These are phyloP conservation scores for Dipodomys merriami DNA, from an alignment of 2,113 vertebrate genomes.

Conservation along the genomic window DNA sequence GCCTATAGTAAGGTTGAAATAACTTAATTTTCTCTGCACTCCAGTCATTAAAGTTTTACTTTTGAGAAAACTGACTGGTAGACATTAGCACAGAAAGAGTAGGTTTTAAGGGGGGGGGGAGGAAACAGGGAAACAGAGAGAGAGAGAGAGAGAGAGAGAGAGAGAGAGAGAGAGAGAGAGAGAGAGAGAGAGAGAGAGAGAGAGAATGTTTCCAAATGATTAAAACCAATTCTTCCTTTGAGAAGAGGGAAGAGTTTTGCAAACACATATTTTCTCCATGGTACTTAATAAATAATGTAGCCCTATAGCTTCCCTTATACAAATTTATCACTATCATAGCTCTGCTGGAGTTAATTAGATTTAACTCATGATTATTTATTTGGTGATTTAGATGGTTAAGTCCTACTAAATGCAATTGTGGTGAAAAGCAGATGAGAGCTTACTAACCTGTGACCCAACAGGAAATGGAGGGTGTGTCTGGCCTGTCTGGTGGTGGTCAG, in stretches of 20 bases:
- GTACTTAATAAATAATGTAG: constrained; percentile 74
- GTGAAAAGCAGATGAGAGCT: constrained; percentile 48
- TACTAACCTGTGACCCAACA: constrained; percentile 95
- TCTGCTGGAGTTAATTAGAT: constrained; percentile 69
- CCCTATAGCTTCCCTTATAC: constrained; percentile 51
- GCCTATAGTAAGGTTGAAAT: constrained; percentile 73
- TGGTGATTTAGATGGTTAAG: constrained; percentile 68
- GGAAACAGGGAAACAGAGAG: too few species aligned
- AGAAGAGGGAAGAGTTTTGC: constrained; percentile 63
- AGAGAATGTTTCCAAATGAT: constrained; percentile 51
- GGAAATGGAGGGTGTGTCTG: constrained; percentile 93
- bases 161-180: neutral
- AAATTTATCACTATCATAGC: constrained; percentile 69
- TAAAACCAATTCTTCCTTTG: constrained; percentile 51
- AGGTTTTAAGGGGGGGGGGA: neutral
- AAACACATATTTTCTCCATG: constrained; percentile 39
- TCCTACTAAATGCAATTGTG: neutral
- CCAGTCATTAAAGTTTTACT: constrained; percentile 75
- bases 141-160: neutral
- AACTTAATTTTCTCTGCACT: constrained; percentile 77
- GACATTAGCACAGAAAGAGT: neutral
- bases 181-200: neutral
- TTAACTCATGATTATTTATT: constrained; percentile 74
- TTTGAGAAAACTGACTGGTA: constrained; percentile 59
- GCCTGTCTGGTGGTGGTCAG: constrained; percentile 92